Evolutionary conservation across 2,888 invertebrate species (phyloP).

Genomic region (Lordiphosa andalusiaca): DNA sequence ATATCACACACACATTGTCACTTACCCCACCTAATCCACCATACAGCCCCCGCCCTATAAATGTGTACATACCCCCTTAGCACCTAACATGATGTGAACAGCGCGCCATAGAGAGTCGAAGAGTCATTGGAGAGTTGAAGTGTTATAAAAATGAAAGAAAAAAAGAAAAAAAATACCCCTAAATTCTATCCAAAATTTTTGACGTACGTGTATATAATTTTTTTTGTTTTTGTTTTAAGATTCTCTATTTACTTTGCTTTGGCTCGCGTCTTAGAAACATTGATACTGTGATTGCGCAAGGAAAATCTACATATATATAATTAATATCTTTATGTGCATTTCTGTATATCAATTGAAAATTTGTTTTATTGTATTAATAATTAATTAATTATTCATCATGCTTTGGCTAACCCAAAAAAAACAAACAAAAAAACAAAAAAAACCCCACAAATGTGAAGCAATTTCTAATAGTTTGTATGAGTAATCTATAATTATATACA

Average conservation of each 20-base stretch:
- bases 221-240: slow-evolving; percentile 62
- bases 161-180: not conserved
- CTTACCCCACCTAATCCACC: slow-evolving; percentile 5
- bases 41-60: not conserved
- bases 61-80: slow-evolving; percentile 9
- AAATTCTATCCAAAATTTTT: slow-evolving; percentile 54
- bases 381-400: slow-evolving; percentile 21
- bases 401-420: slow-evolving; percentile 27
- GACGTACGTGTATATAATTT: slow-evolving; percentile 81
- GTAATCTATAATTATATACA: slow-evolving; percentile 2
- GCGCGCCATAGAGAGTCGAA: slow-evolving; percentile 21
- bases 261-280: slow-evolving; percentile 25
- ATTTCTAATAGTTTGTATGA: slow-evolving; percentile 21
- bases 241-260: slow-evolving; percentile 31
- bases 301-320: slow-evolving; percentile 31
- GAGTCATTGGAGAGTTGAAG: slow-evolving; percentile 11
- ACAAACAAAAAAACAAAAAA: slow-evolving; percentile 7
- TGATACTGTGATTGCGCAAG: slow-evolving; percentile 59
- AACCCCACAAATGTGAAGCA: slow-evolving; percentile 5
- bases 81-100: slow-evolving; percentile 25
- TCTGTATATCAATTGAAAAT: slow-evolving; percentile 25
- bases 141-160: no score
- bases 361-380: slow-evolving; percentile 9
- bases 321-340: slow-evolving; percentile 38
- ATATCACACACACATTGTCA: slow-evolving; percentile 29